A percentile compares a stretch with the other conserved stretches of the same genome.
Conservation (phyloP, 2,888 invertebrate species). For the Sesamia inferens region DNA sequence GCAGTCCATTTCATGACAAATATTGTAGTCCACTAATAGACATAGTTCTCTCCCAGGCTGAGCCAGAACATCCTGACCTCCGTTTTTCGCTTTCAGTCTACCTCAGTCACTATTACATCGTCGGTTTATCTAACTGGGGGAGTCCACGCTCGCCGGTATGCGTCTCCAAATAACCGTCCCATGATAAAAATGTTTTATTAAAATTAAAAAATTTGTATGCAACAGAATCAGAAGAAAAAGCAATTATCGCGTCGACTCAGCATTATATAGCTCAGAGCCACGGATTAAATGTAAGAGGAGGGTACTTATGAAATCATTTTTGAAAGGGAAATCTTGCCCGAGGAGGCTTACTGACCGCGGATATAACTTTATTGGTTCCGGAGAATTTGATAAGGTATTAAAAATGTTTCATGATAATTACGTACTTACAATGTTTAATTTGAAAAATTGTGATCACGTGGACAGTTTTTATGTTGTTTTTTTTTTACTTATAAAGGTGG, state of each 20-base stretch:
- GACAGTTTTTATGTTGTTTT: background rate
- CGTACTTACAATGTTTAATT: conserved; percentile 21
- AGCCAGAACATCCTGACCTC: background rate
- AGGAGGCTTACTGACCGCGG: conserved; percentile 8
- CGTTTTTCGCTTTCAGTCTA: background rate
- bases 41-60: too few relatives aligned
- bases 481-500: too few relatives aligned
- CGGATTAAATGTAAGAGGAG: conserved; percentile 46
- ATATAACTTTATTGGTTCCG: conserved; percentile 43
- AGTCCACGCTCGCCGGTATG: background rate
- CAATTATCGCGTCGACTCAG: conserved; percentile 50
- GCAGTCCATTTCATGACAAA: too few relatives aligned
- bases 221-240: conserved; percentile 3
- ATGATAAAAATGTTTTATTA: background rate
- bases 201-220: too few relatives aligned
- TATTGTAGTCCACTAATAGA: background rate
- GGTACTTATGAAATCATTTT: conserved; percentile 31
- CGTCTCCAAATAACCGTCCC: background rate
- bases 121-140: background rate
- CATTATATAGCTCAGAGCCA: conserved; percentile 35
- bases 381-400: conserved; percentile 39
- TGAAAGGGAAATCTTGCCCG: conserved; percentile 19
- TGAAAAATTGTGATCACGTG: background rate
- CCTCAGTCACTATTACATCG: background rate
- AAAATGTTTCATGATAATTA: conserved; percentile 27